Conservation (phyloP, 64 coral and sea anemone species). For the Pachyseris speciosa region DNA sequence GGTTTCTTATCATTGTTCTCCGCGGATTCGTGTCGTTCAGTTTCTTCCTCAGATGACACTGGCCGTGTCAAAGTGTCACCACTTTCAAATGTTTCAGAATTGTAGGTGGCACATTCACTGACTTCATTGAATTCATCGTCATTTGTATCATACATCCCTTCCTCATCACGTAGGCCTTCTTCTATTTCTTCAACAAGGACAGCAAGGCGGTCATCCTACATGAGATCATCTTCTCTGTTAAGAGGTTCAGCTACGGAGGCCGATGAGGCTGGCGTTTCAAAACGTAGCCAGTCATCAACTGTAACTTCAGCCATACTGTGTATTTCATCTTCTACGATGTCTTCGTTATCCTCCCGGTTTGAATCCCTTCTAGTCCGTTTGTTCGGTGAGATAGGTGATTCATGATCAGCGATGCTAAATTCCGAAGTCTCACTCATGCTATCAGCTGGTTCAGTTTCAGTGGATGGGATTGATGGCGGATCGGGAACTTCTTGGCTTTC, state of each 20-base stretch:
- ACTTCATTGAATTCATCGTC: constrained; percentile 59
- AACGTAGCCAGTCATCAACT: constrained; percentile 9
- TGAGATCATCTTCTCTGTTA: constrained; percentile 20
- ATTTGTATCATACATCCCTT: not conserved
- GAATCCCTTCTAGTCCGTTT: constrained; percentile 15
- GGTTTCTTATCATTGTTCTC: constrained; percentile 52
- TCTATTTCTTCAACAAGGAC: constrained; percentile 56
- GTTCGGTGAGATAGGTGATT: not conserved
- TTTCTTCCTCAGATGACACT: not conserved
- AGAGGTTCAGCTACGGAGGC: not conserved
- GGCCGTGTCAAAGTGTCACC: not conserved
- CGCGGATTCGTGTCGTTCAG: not conserved
- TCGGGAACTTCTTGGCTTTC: not conserved
- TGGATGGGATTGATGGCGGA: not conserved
- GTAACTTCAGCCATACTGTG: constrained; percentile 18
- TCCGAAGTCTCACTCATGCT: not conserved
- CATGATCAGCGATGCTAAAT: not conserved
- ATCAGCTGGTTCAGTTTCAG: not conserved
- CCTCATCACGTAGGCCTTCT: constrained; percentile 57
- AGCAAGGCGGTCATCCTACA: constrained; percentile 34
- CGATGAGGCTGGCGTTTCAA: not conserved
- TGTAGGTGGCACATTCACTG: constrained; percentile 29
- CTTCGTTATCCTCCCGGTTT: not conserved
- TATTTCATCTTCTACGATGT: not conserved
- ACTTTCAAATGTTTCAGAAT: not conserved